Conservation (phyloP, 2,113 vertebrate species). For the Macroglossus sobrinus region DNA sequence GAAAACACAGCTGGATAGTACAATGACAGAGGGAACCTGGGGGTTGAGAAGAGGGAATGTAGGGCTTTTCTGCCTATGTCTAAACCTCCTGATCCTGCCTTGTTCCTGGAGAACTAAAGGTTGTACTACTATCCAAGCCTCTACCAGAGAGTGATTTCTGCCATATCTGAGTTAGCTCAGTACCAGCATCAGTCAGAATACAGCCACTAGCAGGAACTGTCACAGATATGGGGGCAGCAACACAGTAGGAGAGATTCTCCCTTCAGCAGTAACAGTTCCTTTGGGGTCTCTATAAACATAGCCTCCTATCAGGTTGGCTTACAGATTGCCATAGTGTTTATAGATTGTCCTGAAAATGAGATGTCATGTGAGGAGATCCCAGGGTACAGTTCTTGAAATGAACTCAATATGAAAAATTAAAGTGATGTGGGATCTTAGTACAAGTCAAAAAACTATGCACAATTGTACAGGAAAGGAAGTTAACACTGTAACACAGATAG, state of each 20-base stretch:
- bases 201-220: background rate
- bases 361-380: background rate
- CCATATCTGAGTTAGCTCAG: background rate
- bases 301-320: constrained; percentile 11
- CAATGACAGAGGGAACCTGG: background rate
- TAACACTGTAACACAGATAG: constrained; percentile 18
- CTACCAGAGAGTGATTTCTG: background rate
- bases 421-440: constrained; percentile 37
- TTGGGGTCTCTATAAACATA: background rate
- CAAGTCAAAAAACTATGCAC: constrained; percentile 50
- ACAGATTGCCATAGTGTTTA: constrained; percentile 30
- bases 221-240: background rate
- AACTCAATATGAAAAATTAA: constrained; percentile 68
- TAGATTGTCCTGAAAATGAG: constrained; percentile 61
- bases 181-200: background rate
- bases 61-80: background rate
- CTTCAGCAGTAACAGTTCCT: background rate
- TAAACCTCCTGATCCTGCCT: background rate
- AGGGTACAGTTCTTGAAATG: constrained; percentile 27
- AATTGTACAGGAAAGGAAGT: constrained; percentile 58
- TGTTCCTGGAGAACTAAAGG: background rate
- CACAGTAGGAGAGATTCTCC: background rate
- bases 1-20: background rate
- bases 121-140: background rate
- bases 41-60: background rate